Percentiles rank a stretch among this genome's conserved stretches.
phyloP scores from a whole-genome alignment of 2,113 vertebrate genomes.

The Austrofundulus limnaeus region DNA sequence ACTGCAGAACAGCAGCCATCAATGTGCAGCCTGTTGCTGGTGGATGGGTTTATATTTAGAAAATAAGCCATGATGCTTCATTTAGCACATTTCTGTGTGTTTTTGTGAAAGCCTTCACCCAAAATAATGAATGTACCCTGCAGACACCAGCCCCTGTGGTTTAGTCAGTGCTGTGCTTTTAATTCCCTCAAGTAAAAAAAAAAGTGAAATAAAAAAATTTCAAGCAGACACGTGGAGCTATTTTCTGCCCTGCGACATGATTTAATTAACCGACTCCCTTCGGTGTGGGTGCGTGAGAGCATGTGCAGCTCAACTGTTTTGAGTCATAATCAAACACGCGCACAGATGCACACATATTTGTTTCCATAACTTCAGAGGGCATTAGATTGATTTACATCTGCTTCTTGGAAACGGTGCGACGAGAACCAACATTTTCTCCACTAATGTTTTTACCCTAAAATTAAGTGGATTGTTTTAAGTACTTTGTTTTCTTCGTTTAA shows the following conservation, averaged over 20 bases:
- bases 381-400: constrained; percentile 3
- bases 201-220: constrained; percentile 2
- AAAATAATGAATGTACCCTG: background rate
- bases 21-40: background rate
- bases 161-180: constrained; percentile 1
- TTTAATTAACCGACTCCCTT: constrained; percentile 13
- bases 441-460: background rate
- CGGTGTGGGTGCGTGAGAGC: constrained; percentile 16
- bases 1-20: no score
- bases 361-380: background rate
- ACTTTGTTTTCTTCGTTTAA: constrained; percentile 5
- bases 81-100: background rate
- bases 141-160: constrained; percentile 1
- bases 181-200: constrained; percentile 4
- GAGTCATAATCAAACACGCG: constrained; percentile 15
- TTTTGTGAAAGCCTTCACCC: background rate
- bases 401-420: constrained; percentile 4
- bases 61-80: background rate
- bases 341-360: constrained; percentile 9
- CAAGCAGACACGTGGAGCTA: constrained; percentile 14
- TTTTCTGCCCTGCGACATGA: constrained; percentile 3
- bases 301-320: constrained; percentile 18
- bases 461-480: background rate
- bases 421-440: constrained; percentile 5
- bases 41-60: background rate